Base-by-base conservation (phyloP, 64 coral and sea anemone species). In the Porites lutea region DNA sequence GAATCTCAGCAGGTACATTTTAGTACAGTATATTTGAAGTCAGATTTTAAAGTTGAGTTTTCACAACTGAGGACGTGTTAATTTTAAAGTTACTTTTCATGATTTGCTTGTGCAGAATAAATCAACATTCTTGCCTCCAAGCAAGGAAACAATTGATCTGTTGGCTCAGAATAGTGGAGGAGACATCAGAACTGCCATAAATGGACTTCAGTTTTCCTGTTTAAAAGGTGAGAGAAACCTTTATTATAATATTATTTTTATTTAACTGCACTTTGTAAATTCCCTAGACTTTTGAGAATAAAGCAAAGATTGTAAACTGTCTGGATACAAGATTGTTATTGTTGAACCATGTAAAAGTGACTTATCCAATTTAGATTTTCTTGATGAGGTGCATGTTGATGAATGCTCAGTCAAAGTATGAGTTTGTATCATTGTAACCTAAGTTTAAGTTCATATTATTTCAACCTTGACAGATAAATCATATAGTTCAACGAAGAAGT, bases 121-220 rank as follows among this genome's bases (percentile, higher is more conserved):
- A 64, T 53, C 76, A 59, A 52, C 61, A 8, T 99, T 99, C 90
- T 70, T 52, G 63, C 55, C 63, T 16, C 97, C 94, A 71, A 88
- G 64, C 5, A 99, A 94, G 88, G 97, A 99, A 27, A 66, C 93
- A 16, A 88, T 99, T 48, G 90, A 99, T 54, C 88, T 89, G 3
- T 65, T 99, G 52, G 92, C 94, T 78, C 94, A 93, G 47, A 95
- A 71, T 50, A 93, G 97, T 82, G 89, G 91, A 50, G 97, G 97
- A 49, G 97, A 99, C 79, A 94, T 99, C 6, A 87, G 97, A 65
- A 93, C 94, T 71, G 88, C 94, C 2, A 96, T 99, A 5, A 99
- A 99, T 92, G 88, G 91, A 44, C 69, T 99, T 13, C 97, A 99
- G 77, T 99, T 99, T 66, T 93, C 91, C 6, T 99, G 94, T 76